Conservation (phyloP, 2,113 vertebrate genomes). For the Fulmarus glacialis region DNA sequence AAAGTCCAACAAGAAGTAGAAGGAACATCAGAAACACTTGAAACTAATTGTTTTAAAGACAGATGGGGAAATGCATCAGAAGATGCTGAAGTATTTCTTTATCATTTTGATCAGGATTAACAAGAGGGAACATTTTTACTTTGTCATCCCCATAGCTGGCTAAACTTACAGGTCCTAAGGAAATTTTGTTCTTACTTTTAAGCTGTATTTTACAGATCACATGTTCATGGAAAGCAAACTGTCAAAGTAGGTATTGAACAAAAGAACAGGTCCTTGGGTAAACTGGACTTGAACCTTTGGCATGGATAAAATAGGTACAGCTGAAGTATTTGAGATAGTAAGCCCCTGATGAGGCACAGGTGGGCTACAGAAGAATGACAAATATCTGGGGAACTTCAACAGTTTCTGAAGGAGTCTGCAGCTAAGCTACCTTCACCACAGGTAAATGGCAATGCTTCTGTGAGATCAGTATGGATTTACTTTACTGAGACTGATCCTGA, state of each 20-base stretch:
- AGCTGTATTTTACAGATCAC: background rate
- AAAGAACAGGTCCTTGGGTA: background rate
- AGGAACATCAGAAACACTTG: background rate
- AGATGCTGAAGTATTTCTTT: background rate
- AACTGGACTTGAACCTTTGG: background rate
- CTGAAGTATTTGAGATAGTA: background rate
- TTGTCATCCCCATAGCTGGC: background rate
- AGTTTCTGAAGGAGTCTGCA: background rate
- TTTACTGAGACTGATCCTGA: background rate
- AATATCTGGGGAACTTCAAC: background rate
- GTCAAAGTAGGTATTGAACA: background rate
- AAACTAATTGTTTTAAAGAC: background rate
- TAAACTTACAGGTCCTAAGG: background rate
- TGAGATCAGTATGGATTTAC: background rate
- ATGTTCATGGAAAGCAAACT: background rate
- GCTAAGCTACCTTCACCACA: background rate
- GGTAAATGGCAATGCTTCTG: background rate
- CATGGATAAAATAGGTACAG: background rate
- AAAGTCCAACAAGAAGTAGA: background rate
- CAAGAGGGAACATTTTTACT: background rate
- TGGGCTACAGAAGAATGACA: background rate
- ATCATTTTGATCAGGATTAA: background rate
- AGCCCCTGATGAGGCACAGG: background rate
- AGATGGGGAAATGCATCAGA: background rate
- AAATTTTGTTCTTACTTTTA: background rate